Conservation (phyloP, 2,797 vertebrate genomes). For the Australoheros facetus region DNA sequence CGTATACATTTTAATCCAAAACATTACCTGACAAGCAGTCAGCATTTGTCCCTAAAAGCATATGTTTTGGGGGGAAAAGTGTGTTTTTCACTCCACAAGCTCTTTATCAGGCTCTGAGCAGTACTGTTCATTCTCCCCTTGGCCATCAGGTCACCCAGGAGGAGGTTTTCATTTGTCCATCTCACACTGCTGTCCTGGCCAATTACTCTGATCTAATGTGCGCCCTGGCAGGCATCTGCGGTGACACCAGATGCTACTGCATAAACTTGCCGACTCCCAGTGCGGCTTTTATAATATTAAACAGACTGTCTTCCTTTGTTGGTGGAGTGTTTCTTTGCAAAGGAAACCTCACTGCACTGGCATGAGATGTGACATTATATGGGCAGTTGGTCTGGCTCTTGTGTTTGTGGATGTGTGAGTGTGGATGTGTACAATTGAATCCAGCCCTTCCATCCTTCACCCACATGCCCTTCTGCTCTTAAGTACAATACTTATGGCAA, state of each 20-base stretch:
- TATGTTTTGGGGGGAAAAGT: neutral
- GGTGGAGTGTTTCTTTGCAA: constrained; percentile 35
- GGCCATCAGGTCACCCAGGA: constrained; percentile 71
- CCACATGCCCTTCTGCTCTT: constrained; percentile 1
- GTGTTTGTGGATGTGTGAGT: constrained; percentile 16
- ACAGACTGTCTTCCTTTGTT: constrained; percentile 55
- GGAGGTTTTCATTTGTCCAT: constrained; percentile 74
- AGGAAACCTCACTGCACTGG: constrained; percentile 65
- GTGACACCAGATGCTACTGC: constrained; percentile 75
- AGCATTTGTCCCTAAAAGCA: neutral
- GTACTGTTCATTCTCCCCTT: constrained; percentile 35
- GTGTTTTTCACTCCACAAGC: neutral
- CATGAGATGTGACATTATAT: constrained; percentile 55
- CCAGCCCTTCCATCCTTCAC: constrained; percentile 44
- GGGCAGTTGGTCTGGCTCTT: constrained; percentile 33
- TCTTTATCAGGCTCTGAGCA: constrained; percentile 35
- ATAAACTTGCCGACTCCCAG: constrained; percentile 52
- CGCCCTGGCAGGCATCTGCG: constrained; percentile 60
- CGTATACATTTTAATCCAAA: neutral
- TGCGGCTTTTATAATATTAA: constrained; percentile 72
- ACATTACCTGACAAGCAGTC: neutral
- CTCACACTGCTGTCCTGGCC: constrained; percentile 69
- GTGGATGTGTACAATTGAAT: constrained; percentile 11
- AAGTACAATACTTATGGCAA: neutral
- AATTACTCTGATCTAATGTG: constrained; percentile 73